Evolutionary conservation across 2,888 invertebrate species (phyloP).

Genomic region (Acholoe squamosa): DNA sequence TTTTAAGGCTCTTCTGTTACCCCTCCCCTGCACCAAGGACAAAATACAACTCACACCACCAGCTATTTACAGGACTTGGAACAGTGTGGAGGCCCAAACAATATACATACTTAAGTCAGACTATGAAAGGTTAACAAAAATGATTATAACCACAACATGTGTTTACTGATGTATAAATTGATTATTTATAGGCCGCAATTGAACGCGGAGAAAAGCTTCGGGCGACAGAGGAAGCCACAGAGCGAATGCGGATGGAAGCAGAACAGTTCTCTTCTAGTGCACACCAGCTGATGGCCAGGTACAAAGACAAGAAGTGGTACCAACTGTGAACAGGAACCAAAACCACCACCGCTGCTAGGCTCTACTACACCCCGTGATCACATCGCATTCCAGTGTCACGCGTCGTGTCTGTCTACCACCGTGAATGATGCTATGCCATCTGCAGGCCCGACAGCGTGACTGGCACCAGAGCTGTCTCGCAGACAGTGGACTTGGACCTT

Average conservation of each 20-base stretch:
- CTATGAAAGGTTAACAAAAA: background rate
- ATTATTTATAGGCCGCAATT: conserved; percentile 88
- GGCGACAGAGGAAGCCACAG: conserved; percentile 94
- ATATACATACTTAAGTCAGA: conserved; percentile 12
- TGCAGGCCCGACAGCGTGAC: background rate
- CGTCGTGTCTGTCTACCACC: background rate
- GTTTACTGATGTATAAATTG: conserved; percentile 33
- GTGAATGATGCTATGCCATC: background rate
- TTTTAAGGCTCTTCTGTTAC: conserved; percentile 86
- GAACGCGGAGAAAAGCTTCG: conserved; percentile 97
- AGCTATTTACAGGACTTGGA: conserved; percentile 33
- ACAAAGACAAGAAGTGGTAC: conserved; percentile 99
- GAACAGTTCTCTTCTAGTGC: conserved; percentile 93
- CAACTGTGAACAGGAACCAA: conserved; percentile 90
- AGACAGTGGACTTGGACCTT: background rate
- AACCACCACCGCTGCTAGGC: background rate
- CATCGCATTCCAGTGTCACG: background rate
- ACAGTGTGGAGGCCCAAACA: background rate
- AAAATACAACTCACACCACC: background rate
- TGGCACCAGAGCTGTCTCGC: background rate
- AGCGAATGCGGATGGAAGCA: conserved; percentile 94
- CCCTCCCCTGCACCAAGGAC: background rate
- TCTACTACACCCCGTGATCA: background rate
- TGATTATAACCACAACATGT: background rate
- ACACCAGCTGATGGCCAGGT: conserved; percentile 97